Conservation (phyloP, 2,888 invertebrate genomes). For the Antitype chi region DNA sequence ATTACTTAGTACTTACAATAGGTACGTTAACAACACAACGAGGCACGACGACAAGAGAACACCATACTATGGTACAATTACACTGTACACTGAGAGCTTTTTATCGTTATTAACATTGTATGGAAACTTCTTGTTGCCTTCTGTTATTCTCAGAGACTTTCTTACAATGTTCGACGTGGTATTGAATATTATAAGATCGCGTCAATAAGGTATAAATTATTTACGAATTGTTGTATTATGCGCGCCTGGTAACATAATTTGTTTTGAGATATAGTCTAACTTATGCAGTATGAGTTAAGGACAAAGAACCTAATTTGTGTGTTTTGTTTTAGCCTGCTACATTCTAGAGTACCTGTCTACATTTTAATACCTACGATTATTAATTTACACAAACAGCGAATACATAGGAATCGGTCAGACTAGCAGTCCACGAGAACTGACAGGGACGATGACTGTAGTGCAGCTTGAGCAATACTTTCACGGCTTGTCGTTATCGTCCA, state of each 20-base stretch:
- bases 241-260: not conserved
- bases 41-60: constrained; percentile 72
- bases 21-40: constrained; percentile 50
- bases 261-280: not conserved
- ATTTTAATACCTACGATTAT: not conserved
- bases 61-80: constrained; percentile 77
- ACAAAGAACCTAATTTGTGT: not conserved
- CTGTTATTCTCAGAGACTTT: constrained; percentile 74
- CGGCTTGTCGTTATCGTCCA: not conserved
- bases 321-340: not conserved
- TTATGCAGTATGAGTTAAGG: not conserved
- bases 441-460: not conserved
- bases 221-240: constrained; percentile 2
- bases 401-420: not conserved
- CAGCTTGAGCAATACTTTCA: not conserved
- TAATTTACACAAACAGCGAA: not conserved
- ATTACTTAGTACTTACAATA: constrained; percentile 37
- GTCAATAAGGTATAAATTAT: constrained; percentile 11
- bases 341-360: not conserved
- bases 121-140: constrained; percentile 72
- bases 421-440: not conserved
- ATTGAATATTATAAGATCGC: constrained; percentile 30
- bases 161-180: constrained; percentile 64
- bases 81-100: constrained; percentile 76
- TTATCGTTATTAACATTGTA: constrained; percentile 76